Conservation (phyloP, 1,140 invertebrate genomes). For the Acyrthosiphon pisum region DNA sequence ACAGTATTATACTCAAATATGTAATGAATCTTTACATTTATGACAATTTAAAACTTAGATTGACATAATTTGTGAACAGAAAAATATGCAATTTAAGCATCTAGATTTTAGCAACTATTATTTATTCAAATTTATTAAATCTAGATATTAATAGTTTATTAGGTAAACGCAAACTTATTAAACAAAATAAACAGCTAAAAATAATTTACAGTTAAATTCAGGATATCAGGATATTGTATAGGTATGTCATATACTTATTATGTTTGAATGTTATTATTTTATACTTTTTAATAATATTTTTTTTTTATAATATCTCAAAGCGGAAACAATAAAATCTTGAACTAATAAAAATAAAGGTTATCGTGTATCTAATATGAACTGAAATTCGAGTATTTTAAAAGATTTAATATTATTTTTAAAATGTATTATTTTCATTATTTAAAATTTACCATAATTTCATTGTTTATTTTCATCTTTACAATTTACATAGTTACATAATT, state of each 20-base stretch:
- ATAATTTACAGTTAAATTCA: too few species aligned
- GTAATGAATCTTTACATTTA: too few species aligned
- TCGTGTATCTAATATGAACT: not conserved
- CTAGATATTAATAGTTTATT: too few species aligned
- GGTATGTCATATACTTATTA: not conserved
- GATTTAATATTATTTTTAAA: not conserved
- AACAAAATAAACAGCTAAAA: too few species aligned
- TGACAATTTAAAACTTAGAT: too few species aligned
- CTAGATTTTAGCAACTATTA: too few species aligned
- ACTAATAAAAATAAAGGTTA: not conserved
- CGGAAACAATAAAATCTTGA: not conserved
- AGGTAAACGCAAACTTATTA: too few species aligned
- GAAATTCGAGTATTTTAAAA: not conserved
- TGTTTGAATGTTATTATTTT: not conserved
- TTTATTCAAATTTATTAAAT: too few species aligned
- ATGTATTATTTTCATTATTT: not conserved
- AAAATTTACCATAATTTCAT: conserved; percentile 3
- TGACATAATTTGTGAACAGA: too few species aligned
- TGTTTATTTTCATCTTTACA: not conserved
- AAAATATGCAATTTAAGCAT: too few species aligned
- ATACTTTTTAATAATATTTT: not conserved
- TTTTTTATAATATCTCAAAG: not conserved
- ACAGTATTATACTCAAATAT: too few species aligned
- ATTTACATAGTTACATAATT: not conserved
- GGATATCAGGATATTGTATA: too few species aligned